Conservation (phyloP, 1,140 invertebrate species). For the Pararge aegeria region DNA sequence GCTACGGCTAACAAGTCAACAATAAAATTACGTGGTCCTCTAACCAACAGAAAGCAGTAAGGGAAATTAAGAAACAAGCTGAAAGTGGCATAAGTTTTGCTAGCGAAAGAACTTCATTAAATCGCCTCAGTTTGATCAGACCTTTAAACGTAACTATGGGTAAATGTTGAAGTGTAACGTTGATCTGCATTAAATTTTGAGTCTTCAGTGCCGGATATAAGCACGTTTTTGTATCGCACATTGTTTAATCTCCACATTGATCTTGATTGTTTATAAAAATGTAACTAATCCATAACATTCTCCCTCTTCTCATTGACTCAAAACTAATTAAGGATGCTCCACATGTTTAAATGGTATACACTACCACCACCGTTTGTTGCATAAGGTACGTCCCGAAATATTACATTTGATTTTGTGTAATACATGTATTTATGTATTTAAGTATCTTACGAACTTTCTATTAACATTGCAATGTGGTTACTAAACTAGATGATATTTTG, state of each 20-base stretch:
- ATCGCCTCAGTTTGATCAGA: no score
- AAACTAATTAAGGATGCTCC: conserved; percentile 78
- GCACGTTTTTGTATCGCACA: conserved; percentile 54
- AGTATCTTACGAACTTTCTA: conserved; percentile 34
- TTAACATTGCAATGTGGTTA: conserved; percentile 22
- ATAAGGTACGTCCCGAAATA: conserved; percentile 72
- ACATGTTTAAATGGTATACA: conserved; percentile 75
- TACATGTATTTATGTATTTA: conserved; percentile 61
- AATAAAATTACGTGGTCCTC: no score
- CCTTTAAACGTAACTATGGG: no score
- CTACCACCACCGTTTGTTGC: conserved; percentile 74
- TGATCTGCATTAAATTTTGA: conserved; percentile 6
- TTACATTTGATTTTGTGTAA: conserved; percentile 71
- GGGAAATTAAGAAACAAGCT: no score
- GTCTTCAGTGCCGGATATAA: conserved; percentile 29
- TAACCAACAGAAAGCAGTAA: no score
- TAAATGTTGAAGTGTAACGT: conserved; percentile 16
- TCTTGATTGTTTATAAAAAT: conserved; percentile 56
- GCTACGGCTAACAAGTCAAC: no score
- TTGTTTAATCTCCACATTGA: conserved; percentile 38
- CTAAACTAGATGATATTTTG: conserved; percentile 17
- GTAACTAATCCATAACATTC: conserved; percentile 80
- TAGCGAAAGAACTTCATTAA: no score
- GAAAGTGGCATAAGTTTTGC: no score
- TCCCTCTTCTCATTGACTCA: conserved; percentile 77